Evolutionary conservation across 1,140 invertebrate genomes (phyloP).

Genomic region (Latrodectus geometricus): DNA sequence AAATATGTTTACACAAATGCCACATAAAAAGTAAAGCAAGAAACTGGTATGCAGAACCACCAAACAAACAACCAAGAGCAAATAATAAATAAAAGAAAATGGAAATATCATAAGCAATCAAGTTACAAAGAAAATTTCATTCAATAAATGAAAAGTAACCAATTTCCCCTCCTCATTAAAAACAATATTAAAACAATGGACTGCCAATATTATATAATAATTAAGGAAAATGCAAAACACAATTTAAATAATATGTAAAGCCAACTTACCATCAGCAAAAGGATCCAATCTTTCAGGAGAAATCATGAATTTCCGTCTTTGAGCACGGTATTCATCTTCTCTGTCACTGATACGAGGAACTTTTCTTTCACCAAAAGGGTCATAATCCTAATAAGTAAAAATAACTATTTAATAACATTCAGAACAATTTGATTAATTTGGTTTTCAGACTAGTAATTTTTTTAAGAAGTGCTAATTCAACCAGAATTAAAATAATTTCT

Average conservation of each 20-base stretch:
- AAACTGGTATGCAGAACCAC: no score
- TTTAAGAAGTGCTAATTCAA: neutral
- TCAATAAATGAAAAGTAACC: neutral
- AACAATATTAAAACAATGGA: neutral
- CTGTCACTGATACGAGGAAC: slow-evolving; percentile 88
- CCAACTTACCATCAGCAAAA: slow-evolving; percentile 92
- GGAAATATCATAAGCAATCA: neutral
- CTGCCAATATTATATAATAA: slow-evolving; percentile 10
- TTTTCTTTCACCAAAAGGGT: slow-evolving; percentile 94
- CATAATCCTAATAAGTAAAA: slow-evolving; percentile 83
- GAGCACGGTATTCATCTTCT: slow-evolving; percentile 95
- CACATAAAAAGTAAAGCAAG: no score
- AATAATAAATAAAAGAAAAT: no score
- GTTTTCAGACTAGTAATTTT: neutral
- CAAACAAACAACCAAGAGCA: no score
- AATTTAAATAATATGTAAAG: slow-evolving; percentile 16
- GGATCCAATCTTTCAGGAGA: slow-evolving; percentile 97
- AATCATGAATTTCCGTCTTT: slow-evolving; percentile 88
- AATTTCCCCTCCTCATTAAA: no score
- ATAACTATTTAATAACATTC: slow-evolving; percentile 52
- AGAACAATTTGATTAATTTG: neutral
- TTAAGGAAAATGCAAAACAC: neutral
- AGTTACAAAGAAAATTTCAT: neutral
- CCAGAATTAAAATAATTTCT: neutral
- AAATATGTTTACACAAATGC: no score